Evolutionary conservation across 1,140 invertebrate species (phyloP), one percentile per base, ranked within the genome.

Genomic region (Ostrea denselamellosa): DNA sequence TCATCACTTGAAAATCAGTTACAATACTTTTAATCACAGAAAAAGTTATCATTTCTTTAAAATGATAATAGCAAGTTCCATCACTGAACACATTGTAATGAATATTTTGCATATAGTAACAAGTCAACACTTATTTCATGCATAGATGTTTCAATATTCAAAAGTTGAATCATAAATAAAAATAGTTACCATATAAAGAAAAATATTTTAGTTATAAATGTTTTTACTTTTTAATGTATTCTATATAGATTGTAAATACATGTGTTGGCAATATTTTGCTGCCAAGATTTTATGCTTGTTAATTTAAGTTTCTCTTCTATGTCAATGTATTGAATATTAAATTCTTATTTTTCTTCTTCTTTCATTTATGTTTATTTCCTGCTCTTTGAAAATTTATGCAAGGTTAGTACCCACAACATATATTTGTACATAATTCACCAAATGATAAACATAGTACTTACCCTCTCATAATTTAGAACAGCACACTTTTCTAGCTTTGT

Each of bases 331-430:
- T 71, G 22, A 22, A 71, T 77, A 34, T 77, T 12, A 12, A 28
- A 34, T 77, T 28, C 9, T 71, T 25, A 25, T 83, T 82, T 22
- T 85, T 19, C 54, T 56, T 82, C 14, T 34, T 56, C 14, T 82
- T 56, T 51, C 65, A 25, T 51, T 25, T 71, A 25, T 86, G 44
- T 81, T 52, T 83, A 44, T 17, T 86, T 65, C 12, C 85, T 65
- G 28, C 19, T 56, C 28, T 25, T 65, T 68, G 44, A 62, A 83
- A 52, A 86, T 58, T 19, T 83, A 22, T 22, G 19, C n/a, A 65
- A 85, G 54, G 25, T 34, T 51, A 51, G 34, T 85, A 51, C 3
- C 10, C n/a, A 19, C 0, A 62, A n/a, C 56, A 62, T 62, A 19
- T 62, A 62, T 62, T 2, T n/a, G 5, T 62, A 62, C 17, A 62